A percentile compares a stretch with the other conserved stretches of the same genome.
phyloP scores from a whole-genome alignment of 2,797 vertebrate species.

The Mormyrops boulengeri region DNA sequence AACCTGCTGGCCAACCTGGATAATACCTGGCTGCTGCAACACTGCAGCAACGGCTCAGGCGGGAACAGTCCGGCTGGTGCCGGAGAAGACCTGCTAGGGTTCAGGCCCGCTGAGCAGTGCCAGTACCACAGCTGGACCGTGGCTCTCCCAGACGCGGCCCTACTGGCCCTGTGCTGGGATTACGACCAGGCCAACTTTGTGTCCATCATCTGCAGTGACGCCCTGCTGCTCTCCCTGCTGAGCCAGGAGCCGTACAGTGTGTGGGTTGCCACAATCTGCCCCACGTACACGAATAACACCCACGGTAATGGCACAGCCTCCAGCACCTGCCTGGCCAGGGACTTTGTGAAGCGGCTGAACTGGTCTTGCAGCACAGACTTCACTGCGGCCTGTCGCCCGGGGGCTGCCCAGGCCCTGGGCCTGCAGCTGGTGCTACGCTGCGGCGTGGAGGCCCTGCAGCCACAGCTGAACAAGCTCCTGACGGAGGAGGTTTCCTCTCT shows the following conservation, averaged over 20 bases:
- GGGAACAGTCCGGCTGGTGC: not conserved
- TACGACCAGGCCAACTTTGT: slow-evolving; percentile 60
- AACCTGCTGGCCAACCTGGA: slow-evolving; percentile 66
- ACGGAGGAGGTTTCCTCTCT: slow-evolving; percentile 36
- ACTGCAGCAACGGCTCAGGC: slow-evolving; percentile 54
- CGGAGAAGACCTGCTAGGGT: slow-evolving; percentile 30
- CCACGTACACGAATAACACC: slow-evolving; percentile 42
- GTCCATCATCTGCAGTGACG: slow-evolving; percentile 50
- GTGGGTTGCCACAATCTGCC: slow-evolving; percentile 61
- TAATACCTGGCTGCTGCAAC: slow-evolving; percentile 61
- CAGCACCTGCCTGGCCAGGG: slow-evolving; percentile 45
- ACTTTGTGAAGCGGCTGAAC: slow-evolving; percentile 52
- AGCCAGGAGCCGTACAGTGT: slow-evolving; percentile 47
- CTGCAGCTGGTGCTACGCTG: slow-evolving; percentile 56
- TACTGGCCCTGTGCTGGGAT: slow-evolving; percentile 66
- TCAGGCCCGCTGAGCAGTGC: slow-evolving; percentile 51
- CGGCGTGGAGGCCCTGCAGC: slow-evolving; percentile 50
- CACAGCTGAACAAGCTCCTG: slow-evolving; percentile 43
- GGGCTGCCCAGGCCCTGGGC: slow-evolving; percentile 40
- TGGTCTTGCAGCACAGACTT: slow-evolving; percentile 60
- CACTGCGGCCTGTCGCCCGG: slow-evolving; percentile 50
- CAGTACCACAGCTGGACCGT: slow-evolving; percentile 59
- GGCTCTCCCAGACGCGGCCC: slow-evolving; percentile 43
- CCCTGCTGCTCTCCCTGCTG: slow-evolving; percentile 43
- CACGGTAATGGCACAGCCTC: not conserved